Percentiles rank a stretch among this genome's conserved stretches.
Evolutionary conservation across 2,797 vertebrate species (phyloP).

Genomic region (Austrolebias charrua): DNA sequence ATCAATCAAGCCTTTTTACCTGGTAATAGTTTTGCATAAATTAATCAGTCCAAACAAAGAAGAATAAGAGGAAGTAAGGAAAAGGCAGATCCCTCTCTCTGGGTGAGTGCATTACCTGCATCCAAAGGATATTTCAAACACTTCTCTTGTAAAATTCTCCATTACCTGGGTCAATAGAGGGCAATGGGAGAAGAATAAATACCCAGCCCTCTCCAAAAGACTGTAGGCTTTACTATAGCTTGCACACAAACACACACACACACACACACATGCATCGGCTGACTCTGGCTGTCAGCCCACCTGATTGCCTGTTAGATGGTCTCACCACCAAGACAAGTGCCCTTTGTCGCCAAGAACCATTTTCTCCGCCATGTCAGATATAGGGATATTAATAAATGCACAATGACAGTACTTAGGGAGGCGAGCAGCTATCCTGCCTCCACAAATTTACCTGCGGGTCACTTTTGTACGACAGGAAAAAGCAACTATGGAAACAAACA

Average conservation of each 20-base stretch:
- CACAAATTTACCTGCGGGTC: slow-evolving; percentile 87
- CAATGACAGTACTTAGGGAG: slow-evolving; percentile 79
- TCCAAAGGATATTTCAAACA: slow-evolving; percentile 81
- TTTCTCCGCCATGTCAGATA: slow-evolving; percentile 81
- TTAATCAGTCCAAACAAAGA: too few species aligned
- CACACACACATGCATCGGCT: slow-evolving; percentile 62
- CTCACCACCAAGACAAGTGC: slow-evolving; percentile 80
- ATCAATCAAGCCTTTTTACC: too few species aligned
- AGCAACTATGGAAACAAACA: slow-evolving; percentile 71
- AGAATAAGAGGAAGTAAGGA: neutral
- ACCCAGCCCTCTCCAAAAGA: slow-evolving; percentile 64
- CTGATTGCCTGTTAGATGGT: slow-evolving; percentile 86
- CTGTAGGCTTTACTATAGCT: slow-evolving; percentile 66
- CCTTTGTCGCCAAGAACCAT: slow-evolving; percentile 79
- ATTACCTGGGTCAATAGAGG: slow-evolving; percentile 85
- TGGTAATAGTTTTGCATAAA: too few species aligned
- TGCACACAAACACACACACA: slow-evolving; percentile 38
- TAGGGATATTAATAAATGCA: slow-evolving; percentile 88
- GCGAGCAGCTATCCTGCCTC: slow-evolving; percentile 78
- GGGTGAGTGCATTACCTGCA: slow-evolving; percentile 71
- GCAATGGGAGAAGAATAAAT: slow-evolving; percentile 83
- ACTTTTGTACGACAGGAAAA: slow-evolving; percentile 76
- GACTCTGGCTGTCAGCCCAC: slow-evolving; percentile 80
- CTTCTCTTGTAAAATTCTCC: slow-evolving; percentile 79
- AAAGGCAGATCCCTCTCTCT: slow-evolving; percentile 31